Percentiles rank a stretch among this genome's conserved stretches.
Evolutionary conservation across 1,140 invertebrate genomes (phyloP).

Genomic region (Gonatopus flavifemur): DNA sequence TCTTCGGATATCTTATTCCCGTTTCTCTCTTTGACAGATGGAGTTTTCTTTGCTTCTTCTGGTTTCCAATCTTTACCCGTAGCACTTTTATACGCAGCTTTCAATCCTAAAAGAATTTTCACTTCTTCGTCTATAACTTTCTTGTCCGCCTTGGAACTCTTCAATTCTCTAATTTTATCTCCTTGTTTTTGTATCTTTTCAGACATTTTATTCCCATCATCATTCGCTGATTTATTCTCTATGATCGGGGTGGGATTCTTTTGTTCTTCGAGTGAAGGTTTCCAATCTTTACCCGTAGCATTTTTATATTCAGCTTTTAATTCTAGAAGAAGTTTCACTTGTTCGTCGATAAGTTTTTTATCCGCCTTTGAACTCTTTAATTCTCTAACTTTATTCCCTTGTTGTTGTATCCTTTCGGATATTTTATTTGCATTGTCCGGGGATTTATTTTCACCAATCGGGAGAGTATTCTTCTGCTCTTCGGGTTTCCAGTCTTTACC

Average conservation of each 20-base stretch:
- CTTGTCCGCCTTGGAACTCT: conserved; percentile 52
- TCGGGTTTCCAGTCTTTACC: conserved; percentile 58
- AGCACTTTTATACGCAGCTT: conserved; percentile 74
- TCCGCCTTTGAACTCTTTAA: conserved; percentile 62
- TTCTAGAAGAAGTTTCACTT: conserved; percentile 67
- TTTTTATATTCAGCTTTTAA: conserved; percentile 75
- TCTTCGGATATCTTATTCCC: conserved; percentile 8
- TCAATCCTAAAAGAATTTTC: conserved; percentile 67
- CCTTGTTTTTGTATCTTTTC: conserved; percentile 34
- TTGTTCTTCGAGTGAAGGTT: conserved; percentile 48
- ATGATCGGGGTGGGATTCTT: background rate
- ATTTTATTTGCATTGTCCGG: conserved; percentile 1
- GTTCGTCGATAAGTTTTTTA: conserved; percentile 63
- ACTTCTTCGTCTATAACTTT: conserved; percentile 22
- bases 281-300: conserved; percentile 67
- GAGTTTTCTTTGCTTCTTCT: background rate
- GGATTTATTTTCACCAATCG: too few relatives aligned
- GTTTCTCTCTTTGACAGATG: background rate
- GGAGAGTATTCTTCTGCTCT: too few relatives aligned
- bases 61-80: conserved; percentile 68
- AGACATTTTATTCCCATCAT: conserved; percentile 38
- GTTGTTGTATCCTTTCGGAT: conserved; percentile 29
- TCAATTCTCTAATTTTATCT: conserved; percentile 46
- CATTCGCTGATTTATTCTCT: conserved; percentile 5
- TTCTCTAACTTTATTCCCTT: conserved; percentile 73